Evolutionary conservation across 2,888 invertebrate genomes (phyloP).

Genomic region (Drosophila buzzatii): DNA sequence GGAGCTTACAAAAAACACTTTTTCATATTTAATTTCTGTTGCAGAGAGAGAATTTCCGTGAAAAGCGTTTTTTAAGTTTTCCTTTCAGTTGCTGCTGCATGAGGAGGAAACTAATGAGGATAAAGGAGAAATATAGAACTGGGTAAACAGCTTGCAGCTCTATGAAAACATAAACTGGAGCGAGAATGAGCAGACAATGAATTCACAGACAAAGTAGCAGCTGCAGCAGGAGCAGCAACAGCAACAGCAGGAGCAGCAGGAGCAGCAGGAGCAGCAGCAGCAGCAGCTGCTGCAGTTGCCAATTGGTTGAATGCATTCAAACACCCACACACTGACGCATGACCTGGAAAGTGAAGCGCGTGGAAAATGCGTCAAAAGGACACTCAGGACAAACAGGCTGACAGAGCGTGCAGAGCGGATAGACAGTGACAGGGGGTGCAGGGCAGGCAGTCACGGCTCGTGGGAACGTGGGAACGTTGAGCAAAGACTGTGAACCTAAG

Average conservation of each 20-base stretch:
- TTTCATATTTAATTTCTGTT: constrained; percentile 2
- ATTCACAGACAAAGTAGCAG: constrained; percentile 15
- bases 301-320: constrained; percentile 35
- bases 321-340: constrained; percentile 20
- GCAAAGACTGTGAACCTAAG: constrained; percentile 40
- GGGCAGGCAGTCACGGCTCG: constrained; percentile 9
- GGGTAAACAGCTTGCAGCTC: constrained; percentile 31
- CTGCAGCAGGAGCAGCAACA: background rate
- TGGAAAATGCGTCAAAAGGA: constrained; percentile 45
- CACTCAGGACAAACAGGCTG: constrained; percentile 32
- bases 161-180: constrained; percentile 12
- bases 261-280: background rate
- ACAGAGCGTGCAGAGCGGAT: constrained; percentile 1
- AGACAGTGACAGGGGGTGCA: background rate
- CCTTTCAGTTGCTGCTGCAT: constrained; percentile 25
- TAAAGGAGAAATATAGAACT: constrained; percentile 8
- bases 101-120: constrained; percentile 7
- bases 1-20: background rate
- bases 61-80: constrained; percentile 15
- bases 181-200: constrained; percentile 24
- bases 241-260: background rate
- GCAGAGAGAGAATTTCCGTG: constrained; percentile 3
- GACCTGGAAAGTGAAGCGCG: constrained; percentile 53
- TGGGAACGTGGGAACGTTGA: constrained; percentile 27
- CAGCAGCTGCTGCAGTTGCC: constrained; percentile 22